A percentile compares a stretch with the other conserved stretches of the same genome.
These are phyloP conservation scores for Mionectes olivaceus DNA, from an alignment of 2,797 vertebrate species.

Conservation along the genomic window DNA sequence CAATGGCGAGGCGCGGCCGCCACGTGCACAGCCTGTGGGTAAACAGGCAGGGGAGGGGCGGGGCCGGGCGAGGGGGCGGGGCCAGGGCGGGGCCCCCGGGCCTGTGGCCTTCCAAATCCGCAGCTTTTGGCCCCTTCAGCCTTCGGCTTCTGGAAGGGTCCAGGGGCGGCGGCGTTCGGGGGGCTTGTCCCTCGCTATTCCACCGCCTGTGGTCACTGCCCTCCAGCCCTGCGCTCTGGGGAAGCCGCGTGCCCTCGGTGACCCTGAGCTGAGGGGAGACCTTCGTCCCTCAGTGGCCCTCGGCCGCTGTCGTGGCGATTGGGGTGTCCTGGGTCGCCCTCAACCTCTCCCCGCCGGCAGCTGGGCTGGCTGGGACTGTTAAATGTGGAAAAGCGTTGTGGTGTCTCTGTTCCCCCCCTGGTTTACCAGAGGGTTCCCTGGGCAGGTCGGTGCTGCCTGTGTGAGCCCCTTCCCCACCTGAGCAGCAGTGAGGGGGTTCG, in stretches of 20 bases:
- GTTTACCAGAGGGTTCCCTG: accelerated
- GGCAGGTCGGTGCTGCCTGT: accelerated
- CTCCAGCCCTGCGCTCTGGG: neutral
- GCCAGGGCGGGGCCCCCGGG: neutral
- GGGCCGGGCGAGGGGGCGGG: neutral
- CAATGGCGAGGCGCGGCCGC: conserved; percentile 62
- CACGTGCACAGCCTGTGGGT: conserved; percentile 77
- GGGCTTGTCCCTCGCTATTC: accelerated
- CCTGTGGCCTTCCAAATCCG: neutral
- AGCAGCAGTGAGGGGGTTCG: accelerated
- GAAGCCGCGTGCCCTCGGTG: neutral
- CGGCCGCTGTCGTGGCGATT: accelerated
- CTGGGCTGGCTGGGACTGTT: accelerated
- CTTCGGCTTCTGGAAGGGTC: accelerated
- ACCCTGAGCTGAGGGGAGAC: accelerated
- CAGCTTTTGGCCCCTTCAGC: accelerated
- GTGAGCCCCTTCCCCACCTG: accelerated
- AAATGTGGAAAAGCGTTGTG: accelerated
- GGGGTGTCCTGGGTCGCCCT: accelerated
- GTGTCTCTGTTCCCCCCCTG: accelerated
- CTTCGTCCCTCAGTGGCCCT: accelerated
- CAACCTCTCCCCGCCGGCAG: neutral
- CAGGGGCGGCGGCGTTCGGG: accelerated
- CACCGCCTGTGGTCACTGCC: accelerated
- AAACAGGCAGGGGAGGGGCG: conserved; percentile 48